phyloP scores from a whole-genome alignment of 23 tunicate genomes.

The Clavelina lepadiformis region DNA sequence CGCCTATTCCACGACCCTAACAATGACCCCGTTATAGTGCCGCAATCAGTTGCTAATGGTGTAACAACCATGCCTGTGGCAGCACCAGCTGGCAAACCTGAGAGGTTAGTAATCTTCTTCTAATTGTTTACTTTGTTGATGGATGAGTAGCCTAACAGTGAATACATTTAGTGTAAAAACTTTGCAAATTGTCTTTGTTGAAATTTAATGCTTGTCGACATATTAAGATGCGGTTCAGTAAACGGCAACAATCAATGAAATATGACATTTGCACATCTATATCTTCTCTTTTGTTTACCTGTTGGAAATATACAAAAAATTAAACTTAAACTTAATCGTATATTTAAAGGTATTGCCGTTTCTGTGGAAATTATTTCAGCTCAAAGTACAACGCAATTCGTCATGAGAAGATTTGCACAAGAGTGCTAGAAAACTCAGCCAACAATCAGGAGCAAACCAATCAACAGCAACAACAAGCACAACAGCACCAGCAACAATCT shows the following conservation, averaged over 20 bases:
- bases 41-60: constrained; percentile 44
- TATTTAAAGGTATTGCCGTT: constrained; percentile 75
- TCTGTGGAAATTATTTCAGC: constrained; percentile 87
- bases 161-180: neutral
- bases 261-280: no score
- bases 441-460: neutral
- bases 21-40: constrained; percentile 72
- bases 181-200: neutral
- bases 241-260: no score
- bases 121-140: neutral
- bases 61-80: constrained; percentile 1
- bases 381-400: constrained; percentile 92
- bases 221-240: no score
- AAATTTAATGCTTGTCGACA: neutral
- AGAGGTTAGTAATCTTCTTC: constrained; percentile 43
- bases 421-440: constrained; percentile 24
- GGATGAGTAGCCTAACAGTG: neutral
- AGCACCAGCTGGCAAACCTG: constrained; percentile 72
- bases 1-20: constrained; percentile 54
- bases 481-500: constrained; percentile 29
- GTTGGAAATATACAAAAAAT: neutral
- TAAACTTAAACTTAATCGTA: neutral
- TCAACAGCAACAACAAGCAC: constrained; percentile 43
- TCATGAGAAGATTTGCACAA: constrained; percentile 83
- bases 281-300: no score